Evolutionary conservation across 37 sponge, comb jelly and placozoan species (phyloP).

Genomic region (Spongilla lacustris): DNA sequence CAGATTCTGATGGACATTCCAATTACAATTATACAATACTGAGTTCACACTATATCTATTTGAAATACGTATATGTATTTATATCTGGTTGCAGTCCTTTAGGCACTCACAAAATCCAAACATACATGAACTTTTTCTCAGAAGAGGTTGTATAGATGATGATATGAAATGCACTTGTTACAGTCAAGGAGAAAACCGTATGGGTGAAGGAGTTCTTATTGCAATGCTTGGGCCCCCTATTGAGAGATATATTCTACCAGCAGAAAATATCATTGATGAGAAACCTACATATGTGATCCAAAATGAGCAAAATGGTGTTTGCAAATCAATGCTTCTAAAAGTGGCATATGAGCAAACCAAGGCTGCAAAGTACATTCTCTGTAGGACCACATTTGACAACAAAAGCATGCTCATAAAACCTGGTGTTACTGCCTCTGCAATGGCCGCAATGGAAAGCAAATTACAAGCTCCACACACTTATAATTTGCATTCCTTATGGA

Average conservation of each 20-base stretch:
- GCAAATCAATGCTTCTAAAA: not conserved
- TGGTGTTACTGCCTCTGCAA: not conserved
- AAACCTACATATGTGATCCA: not conserved
- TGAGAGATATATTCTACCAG: not conserved
- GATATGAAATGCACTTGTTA: not conserved
- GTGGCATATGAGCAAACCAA: not conserved
- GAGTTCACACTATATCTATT: too few relatives aligned
- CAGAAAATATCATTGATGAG: not conserved
- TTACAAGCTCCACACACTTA: not conserved
- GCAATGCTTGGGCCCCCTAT: not conserved
- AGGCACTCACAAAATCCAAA: too few relatives aligned
- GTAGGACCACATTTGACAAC: not conserved
- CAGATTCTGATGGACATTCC: too few relatives aligned
- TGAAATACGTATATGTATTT: too few relatives aligned
- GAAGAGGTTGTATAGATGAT: too few relatives aligned
- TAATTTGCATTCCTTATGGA: constrained; percentile 1
- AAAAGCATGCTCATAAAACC: not conserved
- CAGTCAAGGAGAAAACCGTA: not conserved
- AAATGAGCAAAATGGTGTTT: not conserved
- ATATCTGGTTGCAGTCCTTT: too few relatives aligned
- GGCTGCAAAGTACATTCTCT: not conserved
- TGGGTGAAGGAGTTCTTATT: not conserved
- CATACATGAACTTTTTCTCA: too few relatives aligned
- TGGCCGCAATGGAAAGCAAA: not conserved
- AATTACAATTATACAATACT: too few relatives aligned